Evolutionary conservation across 2,888 invertebrate genomes (phyloP).

Genomic region (Unio pictorum): DNA sequence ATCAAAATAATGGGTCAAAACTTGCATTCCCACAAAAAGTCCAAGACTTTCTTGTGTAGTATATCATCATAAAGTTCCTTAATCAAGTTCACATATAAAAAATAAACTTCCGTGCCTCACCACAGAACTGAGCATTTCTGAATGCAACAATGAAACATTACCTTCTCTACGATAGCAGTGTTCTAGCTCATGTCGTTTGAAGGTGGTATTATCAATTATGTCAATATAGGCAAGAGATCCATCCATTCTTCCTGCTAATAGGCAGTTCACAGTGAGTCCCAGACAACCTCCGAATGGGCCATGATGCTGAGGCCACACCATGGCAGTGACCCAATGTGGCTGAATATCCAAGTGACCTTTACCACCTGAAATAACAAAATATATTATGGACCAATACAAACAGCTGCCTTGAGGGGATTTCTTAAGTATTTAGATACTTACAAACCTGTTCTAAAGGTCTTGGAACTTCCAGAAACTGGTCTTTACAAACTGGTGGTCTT

Average conservation of each 20-base stretch:
- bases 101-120: neutral
- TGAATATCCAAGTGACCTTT: conserved; percentile 72
- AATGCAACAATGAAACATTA: conserved; percentile 18
- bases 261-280: conserved; percentile 67
- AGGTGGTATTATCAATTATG: conserved; percentile 58
- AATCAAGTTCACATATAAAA: no score
- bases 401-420: no score
- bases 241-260: conserved; percentile 75
- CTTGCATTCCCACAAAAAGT: neutral
- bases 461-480: no score
- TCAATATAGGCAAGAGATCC: conserved; percentile 72
- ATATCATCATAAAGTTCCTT: no score
- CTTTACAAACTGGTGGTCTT: no score
- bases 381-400: no score
- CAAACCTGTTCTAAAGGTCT: no score
- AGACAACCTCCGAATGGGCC: conserved; percentile 64
- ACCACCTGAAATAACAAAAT: conserved; percentile 68
- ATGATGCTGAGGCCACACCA: conserved; percentile 74
- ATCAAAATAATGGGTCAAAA: no score
- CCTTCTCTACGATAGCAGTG: conserved; percentile 62
- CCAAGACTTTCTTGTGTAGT: neutral
- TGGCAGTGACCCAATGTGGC: conserved; percentile 67
- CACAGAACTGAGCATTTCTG: neutral
- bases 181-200: conserved; percentile 58
- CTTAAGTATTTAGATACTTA: no score